Conservation (phyloP, 2,113 vertebrate genomes). For the Speoplatyrhinus poulsoni region DNA sequence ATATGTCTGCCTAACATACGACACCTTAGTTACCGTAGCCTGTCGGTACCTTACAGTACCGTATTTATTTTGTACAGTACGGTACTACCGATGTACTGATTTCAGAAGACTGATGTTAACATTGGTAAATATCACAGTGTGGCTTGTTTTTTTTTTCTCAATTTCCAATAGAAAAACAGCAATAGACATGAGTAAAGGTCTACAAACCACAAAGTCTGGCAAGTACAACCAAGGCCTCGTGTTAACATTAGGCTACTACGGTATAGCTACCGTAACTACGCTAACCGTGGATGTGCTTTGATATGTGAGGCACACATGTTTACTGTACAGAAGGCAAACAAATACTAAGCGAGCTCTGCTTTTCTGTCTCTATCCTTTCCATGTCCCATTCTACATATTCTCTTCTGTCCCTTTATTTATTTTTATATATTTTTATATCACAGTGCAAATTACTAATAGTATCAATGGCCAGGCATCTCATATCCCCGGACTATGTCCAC, state of each 20-base stretch:
- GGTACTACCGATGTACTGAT: not conserved
- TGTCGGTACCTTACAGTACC: too few species aligned
- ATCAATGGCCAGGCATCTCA: conserved; percentile 59
- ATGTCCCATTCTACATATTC: not conserved
- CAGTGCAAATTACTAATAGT: not conserved
- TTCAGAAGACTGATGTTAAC: not conserved
- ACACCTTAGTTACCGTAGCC: not conserved
- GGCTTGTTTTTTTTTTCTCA: conserved; percentile 38
- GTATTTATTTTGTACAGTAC: too few species aligned
- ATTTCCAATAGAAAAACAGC: conserved; percentile 48
- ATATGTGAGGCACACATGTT: not conserved
- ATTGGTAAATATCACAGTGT: conserved; percentile 14
- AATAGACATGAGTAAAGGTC: conserved; percentile 31
- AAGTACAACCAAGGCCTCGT: conserved; percentile 44
- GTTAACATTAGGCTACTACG: not conserved
- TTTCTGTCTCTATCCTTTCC: not conserved
- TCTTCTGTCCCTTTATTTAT: not conserved
- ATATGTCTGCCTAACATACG: not conserved
- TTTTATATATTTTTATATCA: not conserved
- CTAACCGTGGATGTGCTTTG: conserved; percentile 1
- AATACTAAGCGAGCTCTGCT: too few species aligned
- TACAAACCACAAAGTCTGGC: conserved; percentile 43
- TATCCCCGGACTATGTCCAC: conserved; percentile 72
- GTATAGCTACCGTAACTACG: not conserved
- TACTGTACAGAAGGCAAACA: too few species aligned